Conservation (phyloP, 2,797 vertebrate genomes). For the Poeciliopsis infans region DNA sequence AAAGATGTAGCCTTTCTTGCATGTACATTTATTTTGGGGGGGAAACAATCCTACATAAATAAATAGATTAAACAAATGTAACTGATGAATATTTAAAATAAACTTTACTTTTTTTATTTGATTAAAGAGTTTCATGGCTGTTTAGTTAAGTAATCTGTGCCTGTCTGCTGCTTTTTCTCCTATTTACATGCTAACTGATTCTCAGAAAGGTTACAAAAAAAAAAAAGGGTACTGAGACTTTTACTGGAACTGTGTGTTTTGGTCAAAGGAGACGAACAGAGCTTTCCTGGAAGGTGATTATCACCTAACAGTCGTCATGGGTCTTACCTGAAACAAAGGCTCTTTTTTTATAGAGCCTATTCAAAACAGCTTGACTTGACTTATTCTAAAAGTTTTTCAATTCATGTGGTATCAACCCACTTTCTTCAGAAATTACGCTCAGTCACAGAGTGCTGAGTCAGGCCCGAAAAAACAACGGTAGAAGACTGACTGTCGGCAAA, state of each 20-base stretch:
- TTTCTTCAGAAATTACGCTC: not conserved
- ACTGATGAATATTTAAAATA: not conserved
- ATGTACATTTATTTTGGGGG: not conserved
- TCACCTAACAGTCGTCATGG: not conserved
- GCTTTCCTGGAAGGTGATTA: not conserved
- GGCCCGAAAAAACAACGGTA: not conserved
- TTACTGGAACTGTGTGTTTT: not conserved
- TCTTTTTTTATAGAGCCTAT: not conserved
- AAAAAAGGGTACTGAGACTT: not conserved
- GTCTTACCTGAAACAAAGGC: not conserved
- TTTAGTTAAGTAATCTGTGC: not conserved
- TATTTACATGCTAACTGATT: not conserved
- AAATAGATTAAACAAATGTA: not conserved
- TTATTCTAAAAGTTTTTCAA: not conserved
- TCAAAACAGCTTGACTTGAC: not conserved
- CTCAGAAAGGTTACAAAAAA: not conserved
- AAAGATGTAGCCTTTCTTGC: not conserved
- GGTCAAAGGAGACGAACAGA: not conserved
- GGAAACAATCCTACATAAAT: not conserved
- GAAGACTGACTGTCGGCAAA: not conserved
- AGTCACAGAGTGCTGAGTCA: not conserved
- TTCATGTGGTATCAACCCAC: not conserved
- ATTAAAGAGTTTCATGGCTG: not conserved
- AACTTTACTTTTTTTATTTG: not conserved
- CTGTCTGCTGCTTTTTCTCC: not conserved